Percentiles rank a stretch among this genome's conserved stretches.
phyloP scores from a whole-genome alignment of 2,113 vertebrate species.

The Rhynchopsitta pachyrhyncha region DNA sequence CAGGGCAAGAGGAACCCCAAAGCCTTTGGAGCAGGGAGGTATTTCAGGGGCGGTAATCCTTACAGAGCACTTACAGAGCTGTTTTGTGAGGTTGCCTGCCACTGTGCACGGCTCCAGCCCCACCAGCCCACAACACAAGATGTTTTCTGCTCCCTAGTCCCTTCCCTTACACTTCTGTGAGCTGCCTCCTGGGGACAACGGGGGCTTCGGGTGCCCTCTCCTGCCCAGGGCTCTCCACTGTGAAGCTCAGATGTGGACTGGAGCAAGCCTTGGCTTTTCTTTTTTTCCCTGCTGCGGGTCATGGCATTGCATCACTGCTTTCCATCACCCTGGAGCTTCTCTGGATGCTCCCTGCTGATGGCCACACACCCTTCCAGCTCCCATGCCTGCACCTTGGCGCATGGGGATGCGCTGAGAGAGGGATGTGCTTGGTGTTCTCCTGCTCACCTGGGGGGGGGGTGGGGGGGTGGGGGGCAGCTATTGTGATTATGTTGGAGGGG shows the following conservation, averaged over 20 bases:
- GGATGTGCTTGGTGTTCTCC: neutral
- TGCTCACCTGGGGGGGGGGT: accelerated
- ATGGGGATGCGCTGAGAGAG: accelerated
- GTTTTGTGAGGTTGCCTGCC: neutral
- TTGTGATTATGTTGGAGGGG: neutral
- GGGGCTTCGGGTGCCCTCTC: neutral
- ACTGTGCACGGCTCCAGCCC: neutral
- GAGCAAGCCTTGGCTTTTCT: neutral
- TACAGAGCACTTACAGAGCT: neutral
- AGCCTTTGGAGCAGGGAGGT: neutral
- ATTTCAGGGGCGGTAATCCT: neutral
- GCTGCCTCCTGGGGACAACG: neutral
- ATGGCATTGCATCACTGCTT: neutral
- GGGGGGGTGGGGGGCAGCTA: neutral
- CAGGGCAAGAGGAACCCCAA: neutral
- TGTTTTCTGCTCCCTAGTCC: neutral
- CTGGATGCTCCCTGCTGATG: accelerated
- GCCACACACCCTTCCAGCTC: accelerated
- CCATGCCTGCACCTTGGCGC: neutral
- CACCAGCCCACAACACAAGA: neutral
- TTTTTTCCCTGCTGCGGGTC: neutral
- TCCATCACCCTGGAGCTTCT: neutral
- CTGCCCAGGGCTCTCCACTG: neutral
- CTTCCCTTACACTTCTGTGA: neutral
- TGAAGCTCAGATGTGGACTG: neutral